These are phyloP conservation scores for Raphicerus campestris DNA, from an alignment of 2,113 vertebrate species.

Conservation along the genomic window DNA sequence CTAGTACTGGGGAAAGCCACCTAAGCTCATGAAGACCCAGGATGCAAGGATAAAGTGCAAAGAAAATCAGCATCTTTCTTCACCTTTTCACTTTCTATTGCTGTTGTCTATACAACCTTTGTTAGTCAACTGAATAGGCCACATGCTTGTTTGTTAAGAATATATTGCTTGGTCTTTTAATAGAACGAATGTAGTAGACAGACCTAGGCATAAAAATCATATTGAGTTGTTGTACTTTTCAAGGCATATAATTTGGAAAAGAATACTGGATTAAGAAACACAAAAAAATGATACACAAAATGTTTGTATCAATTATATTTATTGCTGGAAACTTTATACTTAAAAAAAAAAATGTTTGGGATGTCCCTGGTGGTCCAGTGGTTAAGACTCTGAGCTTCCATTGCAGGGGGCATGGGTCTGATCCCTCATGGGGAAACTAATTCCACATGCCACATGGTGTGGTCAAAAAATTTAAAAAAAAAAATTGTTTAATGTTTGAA, in stretches of 20 bases:
- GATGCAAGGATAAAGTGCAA: not conserved
- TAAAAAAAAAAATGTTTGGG: not conserved
- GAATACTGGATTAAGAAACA: constrained; percentile 28
- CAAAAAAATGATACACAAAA: constrained; percentile 29
- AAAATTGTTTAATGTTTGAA: not conserved
- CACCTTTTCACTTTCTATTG: not conserved
- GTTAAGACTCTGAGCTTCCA: not conserved
- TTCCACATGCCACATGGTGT: not conserved
- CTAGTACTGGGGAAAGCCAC: not conserved
- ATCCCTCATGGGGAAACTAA: not conserved
- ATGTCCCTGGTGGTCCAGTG: not conserved
- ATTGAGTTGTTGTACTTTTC: not conserved
- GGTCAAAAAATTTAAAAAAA: not conserved
- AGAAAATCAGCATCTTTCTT: not conserved
- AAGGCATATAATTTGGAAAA: constrained; percentile 32
- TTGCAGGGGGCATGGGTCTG: not conserved
- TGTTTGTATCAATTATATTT: constrained; percentile 59
- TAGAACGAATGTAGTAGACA: not conserved
- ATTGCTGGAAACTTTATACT: constrained; percentile 57
- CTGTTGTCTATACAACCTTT: not conserved
- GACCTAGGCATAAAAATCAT: not conserved
- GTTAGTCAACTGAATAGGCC: not conserved
- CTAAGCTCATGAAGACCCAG: not conserved
- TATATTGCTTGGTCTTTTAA: not conserved
- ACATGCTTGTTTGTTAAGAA: not conserved